Evolutionary conservation across 2,797 vertebrate genomes (phyloP), one percentile per base, ranked within the genome.

Genomic region (Vireo griseus): DNA sequence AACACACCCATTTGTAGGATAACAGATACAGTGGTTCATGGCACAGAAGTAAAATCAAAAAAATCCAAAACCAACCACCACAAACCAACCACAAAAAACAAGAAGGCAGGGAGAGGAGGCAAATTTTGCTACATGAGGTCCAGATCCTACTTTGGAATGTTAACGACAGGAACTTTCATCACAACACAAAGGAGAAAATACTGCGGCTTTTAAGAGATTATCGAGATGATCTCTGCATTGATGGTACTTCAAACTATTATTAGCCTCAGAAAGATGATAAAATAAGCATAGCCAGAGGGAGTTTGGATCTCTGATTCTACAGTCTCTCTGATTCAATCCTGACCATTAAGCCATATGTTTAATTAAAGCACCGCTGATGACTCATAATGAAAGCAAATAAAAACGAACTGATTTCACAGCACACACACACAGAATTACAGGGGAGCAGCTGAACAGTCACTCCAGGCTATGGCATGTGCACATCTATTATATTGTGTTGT

Each of bases 371-470:
- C 89, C 87, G 85, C 61, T 0, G 2, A 86, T 92, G 87, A 96
- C 52, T 96, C 85, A 88, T 33, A 92, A 77, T 4, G 76, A 92
- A 94, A 94, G 85, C 85, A 95, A 96, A 93, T 80, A 67, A 94
- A 95, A 91, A 7, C 1, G 28, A 90, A 33, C 1, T 1, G 79
- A 66, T 84, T 90, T 86, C 79, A 72, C 81, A 86, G 94, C 18
- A 44, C 59, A 63, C 67, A 88, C 59, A 86, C 19, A 26, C 6
- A 39, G 31, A 84, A 94, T 90, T 91, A 84, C 26, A 92, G 68
- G 2, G 47, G 33, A 92, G 76, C 67, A 75, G 76, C 63, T 59
- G 55, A 90, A 94, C 62, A 89, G 44, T 66, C 82, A 91, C 91
- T 78, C 47, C 14, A 15, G 68, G 72, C 83, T 90, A 67, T 9